Conservation (phyloP, 2,797 vertebrate species). For the Carcharodon carcharias region DNA sequence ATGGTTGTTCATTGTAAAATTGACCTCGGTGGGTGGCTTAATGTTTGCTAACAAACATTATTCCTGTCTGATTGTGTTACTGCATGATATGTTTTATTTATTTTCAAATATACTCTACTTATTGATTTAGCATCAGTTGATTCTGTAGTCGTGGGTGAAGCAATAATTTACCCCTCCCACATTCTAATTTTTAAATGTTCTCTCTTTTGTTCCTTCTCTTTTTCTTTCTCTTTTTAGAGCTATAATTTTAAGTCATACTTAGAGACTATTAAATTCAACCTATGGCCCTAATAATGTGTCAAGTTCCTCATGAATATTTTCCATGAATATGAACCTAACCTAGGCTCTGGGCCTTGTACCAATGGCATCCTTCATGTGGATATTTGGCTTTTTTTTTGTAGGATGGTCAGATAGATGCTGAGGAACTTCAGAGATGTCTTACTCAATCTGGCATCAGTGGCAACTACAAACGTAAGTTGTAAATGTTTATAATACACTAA, state of each 20-base stretch:
- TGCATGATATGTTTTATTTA: background rate
- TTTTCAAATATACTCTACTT: background rate
- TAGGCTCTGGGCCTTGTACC: conserved; percentile 39
- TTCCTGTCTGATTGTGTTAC: background rate
- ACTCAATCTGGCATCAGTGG: conserved; percentile 83
- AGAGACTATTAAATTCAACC: background rate
- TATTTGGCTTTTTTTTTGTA: conserved; percentile 44
- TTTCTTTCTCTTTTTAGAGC: background rate
- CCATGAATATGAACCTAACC: background rate
- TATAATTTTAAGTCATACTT: background rate
- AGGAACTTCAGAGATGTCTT: conserved; percentile 88
- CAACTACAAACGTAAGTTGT: conserved; percentile 80
- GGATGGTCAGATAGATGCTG: conserved; percentile 89
- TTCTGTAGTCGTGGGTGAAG: background rate
- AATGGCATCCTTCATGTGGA: conserved; percentile 44
- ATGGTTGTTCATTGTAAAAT: background rate
- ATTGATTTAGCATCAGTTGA: background rate
- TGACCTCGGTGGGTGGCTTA: background rate
- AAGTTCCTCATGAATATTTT: background rate
- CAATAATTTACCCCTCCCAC: background rate
- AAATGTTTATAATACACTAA: background rate
- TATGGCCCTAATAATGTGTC: background rate
- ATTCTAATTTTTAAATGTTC: background rate
- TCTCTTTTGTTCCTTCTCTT: background rate
- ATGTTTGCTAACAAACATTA: background rate